These are phyloP conservation scores for Anaspis maculata DNA, from an alignment of 2,888 invertebrate species.

Conservation along the genomic window DNA sequence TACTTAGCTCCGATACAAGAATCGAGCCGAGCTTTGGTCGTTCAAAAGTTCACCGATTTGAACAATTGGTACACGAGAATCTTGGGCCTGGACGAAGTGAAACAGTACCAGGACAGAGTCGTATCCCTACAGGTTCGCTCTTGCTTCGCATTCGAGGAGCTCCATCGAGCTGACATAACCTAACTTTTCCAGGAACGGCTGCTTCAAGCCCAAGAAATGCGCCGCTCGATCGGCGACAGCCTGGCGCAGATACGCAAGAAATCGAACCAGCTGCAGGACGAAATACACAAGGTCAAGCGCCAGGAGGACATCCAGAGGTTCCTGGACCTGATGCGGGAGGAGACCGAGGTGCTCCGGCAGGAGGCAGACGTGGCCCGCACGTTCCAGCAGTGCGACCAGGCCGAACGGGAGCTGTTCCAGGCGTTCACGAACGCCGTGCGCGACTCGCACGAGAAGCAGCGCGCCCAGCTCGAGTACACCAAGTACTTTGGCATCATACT, in stretches of 20 bases:
- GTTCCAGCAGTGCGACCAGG: constrained; percentile 58
- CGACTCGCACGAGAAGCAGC: constrained; percentile 74
- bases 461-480: constrained; percentile 71
- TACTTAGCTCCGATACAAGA: too few relatives aligned
- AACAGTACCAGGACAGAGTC: constrained; percentile 64
- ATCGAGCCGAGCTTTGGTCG: too few relatives aligned
- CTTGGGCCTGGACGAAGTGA: constrained; percentile 71
- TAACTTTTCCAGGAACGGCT: constrained; percentile 49
- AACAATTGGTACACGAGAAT: constrained; percentile 61
- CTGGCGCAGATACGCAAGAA: constrained; percentile 53
- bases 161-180: too few relatives aligned
- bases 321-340: constrained; percentile 63
- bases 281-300: constrained; percentile 67
- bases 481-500: constrained; percentile 61
- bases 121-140: constrained; percentile 54
- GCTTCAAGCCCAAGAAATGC: constrained; percentile 54
- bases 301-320: constrained; percentile 63
- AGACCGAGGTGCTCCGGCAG: constrained; percentile 54
- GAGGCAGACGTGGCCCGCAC: constrained; percentile 54
- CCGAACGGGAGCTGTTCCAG: constrained; percentile 68
- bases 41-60: constrained; percentile 44
- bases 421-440: constrained; percentile 67
- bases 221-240: constrained; percentile 54
- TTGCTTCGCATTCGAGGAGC: too few relatives aligned
- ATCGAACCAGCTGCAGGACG: constrained; percentile 63